A percentile compares a stretch with the other conserved stretches of the same genome.
These are phyloP conservation scores for Tonatia bakeri DNA, from an alignment of 2,113 vertebrate species.

Conservation along the genomic window DNA sequence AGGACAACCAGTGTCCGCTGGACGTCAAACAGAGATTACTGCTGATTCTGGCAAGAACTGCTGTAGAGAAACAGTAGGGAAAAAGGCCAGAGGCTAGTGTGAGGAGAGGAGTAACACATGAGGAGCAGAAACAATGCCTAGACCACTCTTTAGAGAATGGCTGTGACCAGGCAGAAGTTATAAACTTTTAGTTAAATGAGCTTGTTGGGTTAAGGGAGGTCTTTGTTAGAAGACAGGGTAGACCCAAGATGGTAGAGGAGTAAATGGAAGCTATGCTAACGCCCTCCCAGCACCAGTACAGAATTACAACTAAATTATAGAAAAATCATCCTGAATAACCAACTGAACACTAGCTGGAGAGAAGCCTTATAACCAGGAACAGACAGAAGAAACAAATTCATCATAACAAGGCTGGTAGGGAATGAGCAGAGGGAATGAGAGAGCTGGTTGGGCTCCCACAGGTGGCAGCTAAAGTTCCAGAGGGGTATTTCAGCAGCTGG, in stretches of 20 bases:
- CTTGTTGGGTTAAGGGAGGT: neutral
- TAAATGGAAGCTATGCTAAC: no score
- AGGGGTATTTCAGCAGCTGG: no score
- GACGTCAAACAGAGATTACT: neutral
- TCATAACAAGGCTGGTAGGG: no score
- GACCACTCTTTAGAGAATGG: neutral
- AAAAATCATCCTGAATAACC: no score
- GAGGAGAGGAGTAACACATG: neutral
- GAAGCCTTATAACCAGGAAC: no score
- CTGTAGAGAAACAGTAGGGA: neutral
- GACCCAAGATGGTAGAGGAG: neutral
- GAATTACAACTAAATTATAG: no score
- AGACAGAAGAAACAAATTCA: no score
- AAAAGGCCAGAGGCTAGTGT: neutral
- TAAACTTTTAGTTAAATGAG: neutral
- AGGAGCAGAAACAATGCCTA: neutral
- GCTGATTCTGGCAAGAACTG: neutral
- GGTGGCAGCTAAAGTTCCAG: no score
- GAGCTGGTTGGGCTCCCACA: no score
- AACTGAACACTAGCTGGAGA: no score
- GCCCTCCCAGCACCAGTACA: no score
- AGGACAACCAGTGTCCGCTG: neutral
- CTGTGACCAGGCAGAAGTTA: neutral
- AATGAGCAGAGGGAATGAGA: no score
- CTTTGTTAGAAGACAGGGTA: constrained; percentile 2